Evolutionary conservation across 2,888 invertebrate species (phyloP).

Genomic region (Iphiclides podalirius): DNA sequence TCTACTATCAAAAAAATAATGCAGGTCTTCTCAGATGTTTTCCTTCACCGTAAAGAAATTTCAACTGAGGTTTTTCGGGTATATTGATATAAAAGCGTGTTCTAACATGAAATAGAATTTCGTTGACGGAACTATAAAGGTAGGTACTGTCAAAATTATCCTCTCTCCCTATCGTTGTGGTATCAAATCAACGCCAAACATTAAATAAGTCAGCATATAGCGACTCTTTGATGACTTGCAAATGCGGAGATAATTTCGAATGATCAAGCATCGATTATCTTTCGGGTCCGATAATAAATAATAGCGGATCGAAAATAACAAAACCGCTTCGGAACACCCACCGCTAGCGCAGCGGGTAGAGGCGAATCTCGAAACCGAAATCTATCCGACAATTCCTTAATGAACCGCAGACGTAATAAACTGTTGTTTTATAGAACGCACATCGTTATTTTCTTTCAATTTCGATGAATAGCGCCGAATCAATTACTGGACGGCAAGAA

Average conservation of each 20-base stretch:
- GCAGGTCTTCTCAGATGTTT: no score
- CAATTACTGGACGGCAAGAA: no score
- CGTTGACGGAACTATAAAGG: no score
- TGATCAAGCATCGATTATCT: conserved; percentile 19
- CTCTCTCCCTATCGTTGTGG: not conserved
- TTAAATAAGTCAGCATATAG: conserved; percentile 1
- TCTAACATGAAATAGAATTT: no score
- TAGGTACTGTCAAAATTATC: not conserved
- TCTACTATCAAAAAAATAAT: no score
- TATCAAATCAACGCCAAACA: not conserved
- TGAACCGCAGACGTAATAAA: conserved; percentile 13
- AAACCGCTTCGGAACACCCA: conserved; percentile 18
- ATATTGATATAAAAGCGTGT: no score
- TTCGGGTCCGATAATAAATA: conserved; percentile 5
- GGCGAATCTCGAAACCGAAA: conserved; percentile 13
- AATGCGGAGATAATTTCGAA: conserved; percentile 12
- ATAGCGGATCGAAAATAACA: conserved; percentile 11
- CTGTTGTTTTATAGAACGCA: conserved; percentile 1
- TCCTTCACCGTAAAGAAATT: no score
- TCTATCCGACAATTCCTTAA: conserved; percentile 12
- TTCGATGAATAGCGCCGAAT: no score
- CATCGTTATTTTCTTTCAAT: no score
- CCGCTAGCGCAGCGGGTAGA: conserved; percentile 21
- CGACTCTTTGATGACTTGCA: conserved; percentile 12
- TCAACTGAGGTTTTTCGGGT: no score